phyloP scores from a whole-genome alignment of 2,888 invertebrate species.

The Euplagia quadripunctaria region DNA sequence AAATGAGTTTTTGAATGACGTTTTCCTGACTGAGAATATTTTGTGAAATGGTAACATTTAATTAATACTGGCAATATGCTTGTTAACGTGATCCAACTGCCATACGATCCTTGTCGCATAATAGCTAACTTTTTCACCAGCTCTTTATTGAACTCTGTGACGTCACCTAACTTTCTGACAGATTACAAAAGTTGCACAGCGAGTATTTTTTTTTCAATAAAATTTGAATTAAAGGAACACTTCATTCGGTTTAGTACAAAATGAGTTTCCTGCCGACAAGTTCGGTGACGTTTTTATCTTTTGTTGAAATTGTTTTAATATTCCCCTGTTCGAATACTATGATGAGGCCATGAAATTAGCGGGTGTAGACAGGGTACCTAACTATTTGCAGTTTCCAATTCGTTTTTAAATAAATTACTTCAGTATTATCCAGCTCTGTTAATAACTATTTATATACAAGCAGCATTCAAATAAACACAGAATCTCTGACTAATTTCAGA shows the following conservation, averaged over 20 bases:
- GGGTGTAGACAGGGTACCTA: neutral
- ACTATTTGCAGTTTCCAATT: too few relatives aligned
- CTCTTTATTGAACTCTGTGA: neutral
- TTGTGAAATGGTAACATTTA: too few relatives aligned
- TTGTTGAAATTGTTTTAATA: conserved; percentile 58
- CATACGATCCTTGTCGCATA: neutral
- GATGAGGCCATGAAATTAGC: conserved; percentile 9
- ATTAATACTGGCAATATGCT: neutral
- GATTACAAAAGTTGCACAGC: conserved; percentile 15
- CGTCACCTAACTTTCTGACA: neutral
- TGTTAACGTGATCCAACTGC: neutral
- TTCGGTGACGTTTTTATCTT: conserved; percentile 45
- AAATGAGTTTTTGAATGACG: too few relatives aligned
- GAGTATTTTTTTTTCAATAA: conserved; percentile 50
- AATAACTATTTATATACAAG: too few relatives aligned
- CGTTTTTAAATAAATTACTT: neutral
- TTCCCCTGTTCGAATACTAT: conserved; percentile 29
- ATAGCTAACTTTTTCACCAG: neutral
- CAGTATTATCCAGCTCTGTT: neutral
- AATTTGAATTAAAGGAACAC: conserved; percentile 54
- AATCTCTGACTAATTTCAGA: too few relatives aligned
- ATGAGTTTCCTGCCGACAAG: conserved; percentile 54
- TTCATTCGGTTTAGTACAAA: conserved; percentile 51
- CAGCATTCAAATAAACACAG: too few relatives aligned
- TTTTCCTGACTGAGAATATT: too few relatives aligned